Percentiles rank a stretch among this genome's conserved stretches.
Evolutionary conservation across 1,140 invertebrate species (phyloP).

Genomic region (Cataglyphis hispanica): DNA sequence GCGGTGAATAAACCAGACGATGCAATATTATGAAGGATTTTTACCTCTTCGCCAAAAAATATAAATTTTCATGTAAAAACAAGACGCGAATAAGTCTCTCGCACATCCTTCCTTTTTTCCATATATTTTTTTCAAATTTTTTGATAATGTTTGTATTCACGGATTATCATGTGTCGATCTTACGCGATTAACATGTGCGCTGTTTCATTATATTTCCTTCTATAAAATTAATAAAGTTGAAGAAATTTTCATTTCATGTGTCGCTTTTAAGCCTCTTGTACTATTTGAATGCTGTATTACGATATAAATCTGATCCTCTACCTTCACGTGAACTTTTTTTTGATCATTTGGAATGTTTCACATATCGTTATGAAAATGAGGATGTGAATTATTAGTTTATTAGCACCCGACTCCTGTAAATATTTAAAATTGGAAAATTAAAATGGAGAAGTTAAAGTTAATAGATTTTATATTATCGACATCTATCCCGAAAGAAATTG

Average conservation of each 20-base stretch:
- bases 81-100: neutral
- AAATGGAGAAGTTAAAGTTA: too few relatives aligned
- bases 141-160: neutral
- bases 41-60: neutral
- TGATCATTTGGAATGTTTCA: neutral
- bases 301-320: neutral
- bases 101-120: neutral
- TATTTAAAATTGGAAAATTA: neutral
- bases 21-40: neutral
- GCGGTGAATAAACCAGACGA: neutral
- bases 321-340: neutral
- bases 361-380: too few relatives aligned
- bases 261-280: neutral
- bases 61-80: neutral
- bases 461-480: neutral
- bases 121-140: constrained; percentile 1
- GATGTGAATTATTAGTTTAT: too few relatives aligned
- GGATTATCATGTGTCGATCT: constrained; percentile 1
- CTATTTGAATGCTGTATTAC: neutral
- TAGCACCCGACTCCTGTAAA: too few relatives aligned
- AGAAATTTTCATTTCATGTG: neutral
- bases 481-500: neutral
- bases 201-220: neutral
- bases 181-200: neutral
- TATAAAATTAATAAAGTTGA: neutral